A percentile compares a stretch with the other conserved stretches of the same genome.
Conservation (phyloP, 2,888 invertebrate species). For the Drosophila multiciliata region DNA sequence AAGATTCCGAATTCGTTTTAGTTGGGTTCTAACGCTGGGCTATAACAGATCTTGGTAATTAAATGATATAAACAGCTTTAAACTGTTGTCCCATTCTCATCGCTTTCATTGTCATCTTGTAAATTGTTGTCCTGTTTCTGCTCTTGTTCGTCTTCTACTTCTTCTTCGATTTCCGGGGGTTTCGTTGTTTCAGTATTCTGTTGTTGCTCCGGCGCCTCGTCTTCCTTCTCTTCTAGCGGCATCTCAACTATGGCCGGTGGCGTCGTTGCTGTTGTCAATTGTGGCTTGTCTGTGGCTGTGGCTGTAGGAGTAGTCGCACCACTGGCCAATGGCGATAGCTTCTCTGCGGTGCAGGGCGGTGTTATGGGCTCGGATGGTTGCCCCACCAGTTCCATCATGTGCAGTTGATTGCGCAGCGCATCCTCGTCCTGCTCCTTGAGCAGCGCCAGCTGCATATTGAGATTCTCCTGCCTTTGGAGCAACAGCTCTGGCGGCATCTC, state of each 20-base stretch:
- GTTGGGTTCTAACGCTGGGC: conserved; percentile 35
- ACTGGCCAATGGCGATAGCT: conserved; percentile 29
- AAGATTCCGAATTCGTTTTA: conserved; percentile 12
- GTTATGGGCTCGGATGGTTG: conserved; percentile 15
- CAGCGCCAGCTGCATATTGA: conserved; percentile 31
- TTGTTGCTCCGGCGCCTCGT: conserved; percentile 5
- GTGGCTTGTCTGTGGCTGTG: conserved; percentile 13
- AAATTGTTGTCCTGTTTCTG: conserved; percentile 28
- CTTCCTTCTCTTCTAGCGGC: background rate
- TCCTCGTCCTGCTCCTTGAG: conserved; percentile 40
- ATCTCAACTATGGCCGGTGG: conserved; percentile 6
- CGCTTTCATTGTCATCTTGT: conserved; percentile 7
- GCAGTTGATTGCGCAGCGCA: conserved; percentile 40
- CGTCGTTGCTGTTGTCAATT: conserved; percentile 23
- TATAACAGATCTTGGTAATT: conserved; percentile 18
- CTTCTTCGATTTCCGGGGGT: background rate
- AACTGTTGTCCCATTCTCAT: conserved; percentile 34
- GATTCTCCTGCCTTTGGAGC: conserved; percentile 58
- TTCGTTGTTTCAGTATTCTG: conserved; percentile 3
- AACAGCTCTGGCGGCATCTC: conserved; percentile 69
- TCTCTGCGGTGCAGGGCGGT: conserved; percentile 45
- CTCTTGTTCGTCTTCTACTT: conserved; percentile 9
- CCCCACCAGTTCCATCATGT: conserved; percentile 31
- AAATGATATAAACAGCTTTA: conserved; percentile 32
- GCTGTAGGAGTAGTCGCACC: conserved; percentile 26